These are phyloP conservation scores for Mamestra brassicae DNA, from an alignment of 2,888 invertebrate species.

Conservation along the genomic window DNA sequence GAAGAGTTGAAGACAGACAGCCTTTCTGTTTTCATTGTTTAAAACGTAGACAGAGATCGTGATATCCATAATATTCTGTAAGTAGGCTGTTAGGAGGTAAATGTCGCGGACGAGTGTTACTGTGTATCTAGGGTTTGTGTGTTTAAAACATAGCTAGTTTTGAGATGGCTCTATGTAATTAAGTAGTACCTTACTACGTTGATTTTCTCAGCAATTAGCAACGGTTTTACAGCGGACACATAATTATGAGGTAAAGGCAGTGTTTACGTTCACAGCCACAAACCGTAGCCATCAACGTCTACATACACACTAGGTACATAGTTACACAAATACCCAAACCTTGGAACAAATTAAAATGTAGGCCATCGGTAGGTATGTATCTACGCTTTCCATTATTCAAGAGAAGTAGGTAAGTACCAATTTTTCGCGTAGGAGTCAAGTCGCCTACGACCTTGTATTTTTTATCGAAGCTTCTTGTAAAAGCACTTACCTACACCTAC, in stretches of 20 bases:
- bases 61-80: not conserved
- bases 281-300: not conserved
- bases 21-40: not conserved
- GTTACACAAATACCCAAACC: not conserved
- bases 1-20: not conserved
- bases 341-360: slow-evolving; percentile 36
- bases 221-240: slow-evolving; percentile 1
- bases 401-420: slow-evolving; percentile 2
- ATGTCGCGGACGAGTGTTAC: not conserved
- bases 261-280: not conserved
- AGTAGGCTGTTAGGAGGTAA: slow-evolving; percentile 7
- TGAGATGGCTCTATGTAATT: slow-evolving; percentile 10
- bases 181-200: not conserved
- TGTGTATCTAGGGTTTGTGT: slow-evolving; percentile 13
- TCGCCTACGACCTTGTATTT: slow-evolving; percentile 17
- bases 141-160: slow-evolving; percentile 15
- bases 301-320: not conserved
- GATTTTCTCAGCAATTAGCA: slow-evolving; percentile 7
- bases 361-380: slow-evolving; percentile 1
- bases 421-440: slow-evolving; percentile 7
- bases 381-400: slow-evolving; percentile 36
- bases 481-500: not conserved
- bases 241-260: slow-evolving; percentile 5
- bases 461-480: slow-evolving; percentile 11
- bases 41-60: not conserved